Evolutionary conservation across 2,113 vertebrate species (phyloP), one percentile per base, ranked within the genome.

Genomic region (Salvelinus namaycush): DNA sequence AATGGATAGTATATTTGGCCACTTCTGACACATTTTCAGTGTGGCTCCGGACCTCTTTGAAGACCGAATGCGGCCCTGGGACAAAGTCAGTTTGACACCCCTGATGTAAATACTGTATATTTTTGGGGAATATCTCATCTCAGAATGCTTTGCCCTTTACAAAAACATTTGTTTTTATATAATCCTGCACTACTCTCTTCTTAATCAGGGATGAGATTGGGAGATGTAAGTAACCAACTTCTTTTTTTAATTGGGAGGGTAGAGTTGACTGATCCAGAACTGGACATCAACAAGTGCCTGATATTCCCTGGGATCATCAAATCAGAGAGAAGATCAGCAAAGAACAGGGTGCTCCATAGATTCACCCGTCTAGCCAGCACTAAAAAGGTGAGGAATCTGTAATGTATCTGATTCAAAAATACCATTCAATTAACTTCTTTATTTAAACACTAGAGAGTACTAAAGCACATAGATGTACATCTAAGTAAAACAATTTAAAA

Each of bases 241-340:
- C 0, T 29, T 27, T 76, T 83, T 26, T 83, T 44, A 44, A 94
- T 93, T n/a, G 91, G 84, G 11, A 77, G 68, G 18, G 79, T 94
- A 26, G 62, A 89, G 62, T 82, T 91, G 39, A 78, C 73, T 57
- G 93, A 93, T 74, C 92, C 91, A 60, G 80, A 84, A 48, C 29
- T 92, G 87, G 65, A 82, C n/a, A 34, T 93, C 29, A 64, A 75
- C 3, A 5, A 81, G 71, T 93, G 91, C 79, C 18, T 83, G 31
- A 29, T 84, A 29, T 48, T 94, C 74, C 79, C 89, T 69, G 64
- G 82, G 29, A 59, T 7, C 26, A 14, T n/a, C 49, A 70, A 34
- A 68, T 88, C 72, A 85, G 93, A 85, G 51, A 89, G 78, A 91
- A 84, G 80, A n/a, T 94, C 80, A 91, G 84, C 83, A 84, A n/a